Percentiles rank a stretch among this genome's conserved stretches.
These are phyloP conservation scores for Zaprionus gabonicus DNA, from an alignment of 1,140 invertebrate genomes.

Conservation along the genomic window DNA sequence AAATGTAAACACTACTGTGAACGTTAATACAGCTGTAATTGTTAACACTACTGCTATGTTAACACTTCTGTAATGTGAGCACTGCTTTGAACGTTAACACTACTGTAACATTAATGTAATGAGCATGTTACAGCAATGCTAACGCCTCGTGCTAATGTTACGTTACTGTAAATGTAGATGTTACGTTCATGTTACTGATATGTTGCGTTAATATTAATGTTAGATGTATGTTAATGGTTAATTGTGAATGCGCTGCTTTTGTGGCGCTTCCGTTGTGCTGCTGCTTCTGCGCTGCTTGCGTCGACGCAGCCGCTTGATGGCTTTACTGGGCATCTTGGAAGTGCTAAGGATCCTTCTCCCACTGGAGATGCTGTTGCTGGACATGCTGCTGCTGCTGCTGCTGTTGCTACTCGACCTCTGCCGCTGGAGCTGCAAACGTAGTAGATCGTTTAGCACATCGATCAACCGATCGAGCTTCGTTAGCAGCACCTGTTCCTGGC, in stretches of 20 bases:
- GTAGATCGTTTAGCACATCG: conserved; percentile 58
- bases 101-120: no score
- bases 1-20: background rate
- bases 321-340: conserved; percentile 12
- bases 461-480: conserved; percentile 66
- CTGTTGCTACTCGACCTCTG: conserved; percentile 17
- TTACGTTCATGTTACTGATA: background rate
- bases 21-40: no score
- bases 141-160: background rate
- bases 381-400: background rate
- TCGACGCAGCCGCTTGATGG: conserved; percentile 11
- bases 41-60: background rate
- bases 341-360: background rate
- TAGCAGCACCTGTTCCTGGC: conserved; percentile 14
- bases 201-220: conserved; percentile 9
- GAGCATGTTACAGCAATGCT: no score
- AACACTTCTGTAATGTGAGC: background rate
- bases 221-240: conserved; percentile 5
- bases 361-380: conserved; percentile 4
- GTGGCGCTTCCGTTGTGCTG: background rate
- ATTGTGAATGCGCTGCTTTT: background rate
- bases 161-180: background rate
- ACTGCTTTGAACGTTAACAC: no score
- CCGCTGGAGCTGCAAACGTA: conserved; percentile 56
- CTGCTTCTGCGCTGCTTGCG: conserved; percentile 22